Evolutionary conservation across 2,113 vertebrate genomes (phyloP), one percentile per base, ranked within the genome.

Genomic region (Anguilla rostrata): DNA sequence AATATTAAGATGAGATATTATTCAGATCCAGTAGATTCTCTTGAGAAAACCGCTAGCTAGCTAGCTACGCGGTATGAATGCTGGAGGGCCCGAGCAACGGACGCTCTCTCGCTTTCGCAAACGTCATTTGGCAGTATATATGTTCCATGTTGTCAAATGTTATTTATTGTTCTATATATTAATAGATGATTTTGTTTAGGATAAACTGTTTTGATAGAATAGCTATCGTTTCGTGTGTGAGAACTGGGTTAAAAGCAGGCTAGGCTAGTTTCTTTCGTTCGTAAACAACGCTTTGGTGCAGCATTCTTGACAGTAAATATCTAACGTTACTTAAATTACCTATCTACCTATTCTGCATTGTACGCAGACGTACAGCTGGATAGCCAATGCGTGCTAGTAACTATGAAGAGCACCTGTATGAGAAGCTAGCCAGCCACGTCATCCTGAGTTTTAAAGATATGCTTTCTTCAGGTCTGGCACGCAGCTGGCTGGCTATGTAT

Each of bases 51-150:
- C 14, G 26, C 20, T 66, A 60, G 14, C 14, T 60, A 66, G 43
- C 16, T 56, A 43, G 81, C 41, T 83, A 75, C 71, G 81, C 43
- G 46, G 7, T 3, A 34, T 34, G 14, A 83, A 56, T 53, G n/a
- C 43, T 15, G 2, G 20, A 71, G 81, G 84, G 78, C 83, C 88
- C 89, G 86, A 81, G 1, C 78, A 79, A 41, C 60, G 22, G 22
- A 20, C 60, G 60, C 60, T 34, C 86, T 83, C 57, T 39, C 7
- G 20, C 4, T 79, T 2, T 56, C 49, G 49, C 75, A 80, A 88
- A 71, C 40, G n/a, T 20, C 29, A 83, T 14, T 12, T 53, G 12
- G 49, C 9, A 11, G 49, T 53, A 6, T 53, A 53, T 2, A 53
- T 14, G 12, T 14, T 53, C 49, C 7, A 53, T 53, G 7, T 53